A percentile compares a stretch with the other conserved stretches of the same genome.
Conservation (phyloP, 2,888 invertebrate species). For the Galeopsomyia nigrocyanea region DNA sequence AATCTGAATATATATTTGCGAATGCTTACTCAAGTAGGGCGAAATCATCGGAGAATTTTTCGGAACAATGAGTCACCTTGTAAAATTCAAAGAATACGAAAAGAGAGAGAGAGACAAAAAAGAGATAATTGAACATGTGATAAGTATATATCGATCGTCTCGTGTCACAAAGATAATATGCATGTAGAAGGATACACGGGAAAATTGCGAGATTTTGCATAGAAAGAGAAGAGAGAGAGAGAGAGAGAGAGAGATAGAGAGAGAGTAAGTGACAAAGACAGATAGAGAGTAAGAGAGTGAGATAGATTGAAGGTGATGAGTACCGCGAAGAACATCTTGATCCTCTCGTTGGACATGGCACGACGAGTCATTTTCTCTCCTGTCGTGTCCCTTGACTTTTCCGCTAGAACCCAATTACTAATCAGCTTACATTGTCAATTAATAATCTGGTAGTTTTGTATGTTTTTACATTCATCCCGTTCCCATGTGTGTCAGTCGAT, state of each 20-base stretch:
- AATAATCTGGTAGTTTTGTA: not conserved
- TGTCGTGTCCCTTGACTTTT: conserved; percentile 75
- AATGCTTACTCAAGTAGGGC: not conserved
- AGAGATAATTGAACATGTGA: not conserved
- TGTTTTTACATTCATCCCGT: not conserved
- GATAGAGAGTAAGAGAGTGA: conserved; percentile 10
- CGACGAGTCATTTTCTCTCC: conserved; percentile 84
- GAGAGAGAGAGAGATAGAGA: conserved; percentile 1
- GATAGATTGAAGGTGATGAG: conserved; percentile 50
- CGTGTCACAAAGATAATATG: conserved; percentile 22
- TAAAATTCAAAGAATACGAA: not conserved
- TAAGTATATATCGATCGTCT: conserved; percentile 18
- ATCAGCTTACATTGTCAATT: conserved; percentile 21
- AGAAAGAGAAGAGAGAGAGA: conserved; percentile 6
- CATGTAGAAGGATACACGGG: conserved; percentile 16
- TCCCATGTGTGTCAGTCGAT: no score
- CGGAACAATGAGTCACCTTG: conserved; percentile 14
- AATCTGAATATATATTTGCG: conserved; percentile 4
- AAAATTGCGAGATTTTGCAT: conserved; percentile 19
- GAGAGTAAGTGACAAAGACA: conserved; percentile 2
- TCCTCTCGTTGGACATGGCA: conserved; percentile 92
- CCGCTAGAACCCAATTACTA: conserved; percentile 60
- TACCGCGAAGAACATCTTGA: conserved; percentile 95
- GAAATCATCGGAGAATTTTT: no score
- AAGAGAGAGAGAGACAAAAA: not conserved